Conservation (phyloP, 2,888 invertebrate species). For the Panopea generosa region DNA sequence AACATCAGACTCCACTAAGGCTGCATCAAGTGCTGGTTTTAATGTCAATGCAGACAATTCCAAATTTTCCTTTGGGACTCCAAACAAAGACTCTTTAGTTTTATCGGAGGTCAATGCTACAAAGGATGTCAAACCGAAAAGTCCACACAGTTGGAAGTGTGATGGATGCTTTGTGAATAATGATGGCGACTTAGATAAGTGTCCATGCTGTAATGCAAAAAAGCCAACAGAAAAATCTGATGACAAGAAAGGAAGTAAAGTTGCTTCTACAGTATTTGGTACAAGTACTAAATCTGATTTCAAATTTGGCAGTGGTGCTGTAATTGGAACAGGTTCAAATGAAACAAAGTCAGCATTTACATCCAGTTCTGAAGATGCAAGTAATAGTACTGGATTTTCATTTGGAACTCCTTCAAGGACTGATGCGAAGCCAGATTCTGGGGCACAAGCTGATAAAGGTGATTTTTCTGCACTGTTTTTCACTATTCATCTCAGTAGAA, state of each 20-base stretch:
- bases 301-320: conserved; percentile 24
- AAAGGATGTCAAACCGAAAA: neutral
- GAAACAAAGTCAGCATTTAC: too few relatives aligned
- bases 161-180: conserved; percentile 88
- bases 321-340: neutral
- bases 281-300: conserved; percentile 18
- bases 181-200: conserved; percentile 75
- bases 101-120: conserved; percentile 5
- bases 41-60: conserved; percentile 17
- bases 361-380: neutral
- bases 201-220: conserved; percentile 77
- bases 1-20: conserved; percentile 1
- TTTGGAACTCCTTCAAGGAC: conserved; percentile 44
- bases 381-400: conserved; percentile 24
- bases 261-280: too few relatives aligned
- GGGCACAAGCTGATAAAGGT: too few relatives aligned
- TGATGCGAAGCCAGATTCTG: conserved; percentile 34
- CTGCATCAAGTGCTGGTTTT: conserved; percentile 34
- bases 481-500: conserved; percentile 71
- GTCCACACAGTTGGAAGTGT: conserved; percentile 89
- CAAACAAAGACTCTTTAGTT: neutral
- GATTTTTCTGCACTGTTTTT: too few relatives aligned
- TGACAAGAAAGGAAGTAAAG: neutral
- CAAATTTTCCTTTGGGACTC: conserved; percentile 21
- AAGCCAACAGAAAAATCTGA: conserved; percentile 73